Base-by-base conservation (phyloP, 2,888 invertebrate species). In the Melieria picta region DNA sequence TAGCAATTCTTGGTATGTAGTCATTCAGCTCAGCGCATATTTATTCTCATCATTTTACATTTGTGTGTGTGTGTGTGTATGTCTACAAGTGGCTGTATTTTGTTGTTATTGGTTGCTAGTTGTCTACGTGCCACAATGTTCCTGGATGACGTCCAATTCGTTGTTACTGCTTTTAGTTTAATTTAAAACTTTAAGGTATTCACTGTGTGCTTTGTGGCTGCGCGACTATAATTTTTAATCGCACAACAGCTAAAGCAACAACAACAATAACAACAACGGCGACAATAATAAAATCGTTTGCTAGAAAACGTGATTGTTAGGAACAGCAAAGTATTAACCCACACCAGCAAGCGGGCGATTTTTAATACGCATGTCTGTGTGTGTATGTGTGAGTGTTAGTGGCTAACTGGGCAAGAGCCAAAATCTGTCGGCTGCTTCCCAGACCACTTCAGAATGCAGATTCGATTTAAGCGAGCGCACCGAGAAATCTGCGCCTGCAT, bases 141-240 rank as follows among this genome's bases (percentile, higher is more conserved):
- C 67, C 67, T 67, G 67, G 67, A 67, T 67, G 6, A 13, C 48
- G 52, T 67, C 67, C 67, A 67, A 67, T 67, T 42, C 30, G 30
- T 30, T 30, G 30, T 30, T 30, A 30, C 30, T 30, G 30, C 30
- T 30, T 30, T 30, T 30, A 30, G 30, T 30, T 30, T 30, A 30
- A 30, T 30, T 30, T 30, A 30, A 30, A 30, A 30, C 30, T 30
- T 30, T 30, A 30, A 30, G 30, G 30, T 30, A 30, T 30, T 30
- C 30, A 5, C 9, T 42, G n/a, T 63, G n/a, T 50, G 48, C 45
- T 52, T 60, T 67, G n/a, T n/a, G 52, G 9, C 67, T 67, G 67
- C 67, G 67, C 67, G 67, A 67, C 67, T 67, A 67, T 67, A 67
- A 67, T 67, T 67, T 67, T 67, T 67, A 67, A 67, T 67, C 67